Base-by-base conservation (phyloP, 92 coral and sea anemone species). In the Heliopora coerulea region DNA sequence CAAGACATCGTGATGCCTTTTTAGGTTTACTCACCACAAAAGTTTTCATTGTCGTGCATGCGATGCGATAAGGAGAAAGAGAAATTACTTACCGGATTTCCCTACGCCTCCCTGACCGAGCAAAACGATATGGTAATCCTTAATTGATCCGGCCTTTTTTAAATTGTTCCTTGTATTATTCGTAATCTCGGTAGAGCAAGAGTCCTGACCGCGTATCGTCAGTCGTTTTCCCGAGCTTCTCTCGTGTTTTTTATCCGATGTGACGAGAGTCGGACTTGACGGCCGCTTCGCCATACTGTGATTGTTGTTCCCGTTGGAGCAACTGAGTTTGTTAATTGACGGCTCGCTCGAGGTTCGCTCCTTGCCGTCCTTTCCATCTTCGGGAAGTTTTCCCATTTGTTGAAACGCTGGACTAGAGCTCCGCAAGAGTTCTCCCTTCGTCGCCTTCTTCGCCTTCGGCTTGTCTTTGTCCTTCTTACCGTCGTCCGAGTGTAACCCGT, bases 71-170 rank as follows among this genome's bases (percentile, higher is more conserved):
- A 46, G 30, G 30, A 67, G 21, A 67, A 67, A 19, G 14, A 42
- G 32, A 17, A 34, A 24, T 3, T 2, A 78, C 96, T 50, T 33
- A 87, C 96, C 96, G 32, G 96, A 89, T 72, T 89, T 89, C 21
- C 96, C 96, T 78, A 89, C 96, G 12, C 89, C 96, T 29, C 91
- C 89, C 67, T 89, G 96, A 15, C 96, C 96, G 0, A 89, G 89
- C 58, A 89, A 79, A 33, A 87, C 96, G 13, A 89, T 74, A 54
- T 87, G 81, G 46, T 84, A 89, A 73, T 89, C 96, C 57, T 89
- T 78, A 12, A 81, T 68, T 14, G 91, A 86, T 48, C 84, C 79
- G 54, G 80, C 62, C 30, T 83, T 75, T 63, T 80, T 83, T 28
- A 70, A 49, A 56, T 75, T 25, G 49, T 66, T 82, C 18, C 79